A percentile compares a stretch with the other conserved stretches of the same genome.
phyloP scores from a whole-genome alignment of 2,888 invertebrate genomes.

The Bruchidius siliquastri region DNA sequence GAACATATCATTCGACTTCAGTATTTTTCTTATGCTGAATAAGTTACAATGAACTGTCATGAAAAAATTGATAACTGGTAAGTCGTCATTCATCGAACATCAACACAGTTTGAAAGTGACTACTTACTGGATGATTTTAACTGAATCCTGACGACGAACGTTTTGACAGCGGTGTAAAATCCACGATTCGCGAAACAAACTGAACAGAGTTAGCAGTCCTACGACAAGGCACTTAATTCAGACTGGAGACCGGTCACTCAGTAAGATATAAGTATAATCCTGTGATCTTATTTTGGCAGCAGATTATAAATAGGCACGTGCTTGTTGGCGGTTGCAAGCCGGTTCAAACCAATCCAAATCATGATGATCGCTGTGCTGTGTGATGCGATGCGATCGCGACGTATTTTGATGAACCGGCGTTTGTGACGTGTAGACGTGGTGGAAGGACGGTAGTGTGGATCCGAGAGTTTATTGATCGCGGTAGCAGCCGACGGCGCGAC shows the following conservation, averaged over 20 bases:
- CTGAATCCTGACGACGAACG: not conserved
- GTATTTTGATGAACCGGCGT: slow-evolving; percentile 3
- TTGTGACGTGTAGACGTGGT: slow-evolving; percentile 1
- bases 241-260: not conserved
- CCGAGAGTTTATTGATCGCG: slow-evolving; percentile 19
- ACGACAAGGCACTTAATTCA: not conserved
- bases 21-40: too few relatives aligned
- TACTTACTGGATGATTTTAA: not conserved
- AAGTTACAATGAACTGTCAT: too few relatives aligned
- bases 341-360: not conserved
- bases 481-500: slow-evolving; percentile 13
- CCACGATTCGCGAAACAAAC: not conserved
- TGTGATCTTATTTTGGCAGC: not conserved
- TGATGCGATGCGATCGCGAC: not conserved
- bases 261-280: not conserved
- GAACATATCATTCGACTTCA: too few relatives aligned
- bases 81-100: not conserved
- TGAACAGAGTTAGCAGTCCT: not conserved
- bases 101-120: not conserved
- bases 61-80: not conserved
- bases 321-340: not conserved
- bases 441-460: slow-evolving; percentile 1
- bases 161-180: not conserved
- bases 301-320: not conserved
- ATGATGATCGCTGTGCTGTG: slow-evolving; percentile 5